Conservation (phyloP, 2,797 vertebrate genomes). For the Danionella dracula region DNA sequence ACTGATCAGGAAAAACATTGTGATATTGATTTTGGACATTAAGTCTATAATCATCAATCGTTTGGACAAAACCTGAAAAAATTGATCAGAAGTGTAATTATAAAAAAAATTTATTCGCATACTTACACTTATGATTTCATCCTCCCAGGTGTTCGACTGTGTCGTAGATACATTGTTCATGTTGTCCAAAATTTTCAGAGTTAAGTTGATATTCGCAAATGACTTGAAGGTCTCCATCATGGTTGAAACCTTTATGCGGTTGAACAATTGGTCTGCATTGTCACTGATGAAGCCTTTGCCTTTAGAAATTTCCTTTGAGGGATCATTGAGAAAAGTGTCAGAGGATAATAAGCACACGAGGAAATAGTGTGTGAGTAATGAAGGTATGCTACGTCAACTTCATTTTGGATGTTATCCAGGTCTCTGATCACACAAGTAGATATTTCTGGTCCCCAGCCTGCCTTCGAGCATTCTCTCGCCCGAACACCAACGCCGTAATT, state of each 20-base stretch:
- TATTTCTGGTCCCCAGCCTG: fast-evolving
- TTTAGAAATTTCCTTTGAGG: slow-evolving; percentile 47
- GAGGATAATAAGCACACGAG: background rate
- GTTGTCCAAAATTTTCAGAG: slow-evolving; percentile 19
- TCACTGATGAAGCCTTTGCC: slow-evolving; percentile 47
- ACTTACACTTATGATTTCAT: slow-evolving; percentile 43
- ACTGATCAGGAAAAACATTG: too few relatives aligned
- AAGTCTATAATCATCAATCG: too few relatives aligned
- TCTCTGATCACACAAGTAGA: slow-evolving; percentile 43
- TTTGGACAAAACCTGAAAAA: too few relatives aligned
- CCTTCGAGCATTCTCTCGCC: fast-evolving
- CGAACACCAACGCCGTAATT: background rate
- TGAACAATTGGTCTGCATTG: slow-evolving; percentile 27
- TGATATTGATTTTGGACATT: too few relatives aligned
- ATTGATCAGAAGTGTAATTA: too few relatives aligned
- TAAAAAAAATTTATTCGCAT: background rate
- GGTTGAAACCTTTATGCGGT: slow-evolving; percentile 27
- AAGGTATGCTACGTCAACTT: slow-evolving; percentile 29
- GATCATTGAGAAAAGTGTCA: background rate
- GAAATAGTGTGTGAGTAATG: background rate
- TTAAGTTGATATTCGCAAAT: slow-evolving; percentile 45
- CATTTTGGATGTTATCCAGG: background rate
- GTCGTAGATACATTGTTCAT: fast-evolving
- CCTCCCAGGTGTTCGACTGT: fast-evolving
- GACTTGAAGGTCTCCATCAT: background rate